phyloP scores from a whole-genome alignment of 1,140 invertebrate species.

The Hycleus cichorii region DNA sequence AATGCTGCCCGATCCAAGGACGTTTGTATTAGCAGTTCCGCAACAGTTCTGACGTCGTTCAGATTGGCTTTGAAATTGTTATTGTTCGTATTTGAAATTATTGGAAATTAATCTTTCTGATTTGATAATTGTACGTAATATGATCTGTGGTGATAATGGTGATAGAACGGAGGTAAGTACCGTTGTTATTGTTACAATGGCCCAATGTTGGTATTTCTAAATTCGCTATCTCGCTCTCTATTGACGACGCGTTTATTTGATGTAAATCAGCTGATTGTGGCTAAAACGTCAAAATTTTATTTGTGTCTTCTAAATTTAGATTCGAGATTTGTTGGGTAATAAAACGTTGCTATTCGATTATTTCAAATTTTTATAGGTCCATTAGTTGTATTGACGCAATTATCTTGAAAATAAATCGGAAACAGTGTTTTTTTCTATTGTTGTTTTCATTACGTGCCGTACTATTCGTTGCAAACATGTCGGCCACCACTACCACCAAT shows the following conservation, averaged over 20 bases:
- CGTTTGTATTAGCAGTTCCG: slow-evolving; percentile 21
- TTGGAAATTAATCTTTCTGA: too few relatives aligned
- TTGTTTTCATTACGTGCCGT: neutral
- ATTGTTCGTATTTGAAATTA: too few relatives aligned
- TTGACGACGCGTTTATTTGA: slow-evolving; percentile 22
- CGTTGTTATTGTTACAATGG: neutral
- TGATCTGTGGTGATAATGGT: slow-evolving; percentile 41
- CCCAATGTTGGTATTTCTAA: neutral
- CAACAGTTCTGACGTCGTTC: neutral
- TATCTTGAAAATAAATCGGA: neutral
- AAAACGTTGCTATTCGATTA: neutral
- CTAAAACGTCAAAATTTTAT: slow-evolving; percentile 16
- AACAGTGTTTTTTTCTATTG: neutral
- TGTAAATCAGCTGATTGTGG: slow-evolving; percentile 35
- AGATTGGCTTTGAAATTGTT: too few relatives aligned
- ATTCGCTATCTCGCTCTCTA: slow-evolving; percentile 1
- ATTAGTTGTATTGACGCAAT: neutral
- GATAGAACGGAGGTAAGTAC: neutral
- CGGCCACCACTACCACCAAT: slow-evolving; percentile 1
- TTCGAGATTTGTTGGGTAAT: neutral
- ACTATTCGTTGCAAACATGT: slow-evolving; percentile 26
- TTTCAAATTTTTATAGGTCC: too few relatives aligned
- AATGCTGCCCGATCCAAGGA: slow-evolving; percentile 12
- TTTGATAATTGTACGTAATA: slow-evolving; percentile 21
- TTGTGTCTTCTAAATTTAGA: slow-evolving; percentile 3